Evolutionary conservation across 2,888 invertebrate species (phyloP).

Genomic region (Heteromurus nitidus): DNA sequence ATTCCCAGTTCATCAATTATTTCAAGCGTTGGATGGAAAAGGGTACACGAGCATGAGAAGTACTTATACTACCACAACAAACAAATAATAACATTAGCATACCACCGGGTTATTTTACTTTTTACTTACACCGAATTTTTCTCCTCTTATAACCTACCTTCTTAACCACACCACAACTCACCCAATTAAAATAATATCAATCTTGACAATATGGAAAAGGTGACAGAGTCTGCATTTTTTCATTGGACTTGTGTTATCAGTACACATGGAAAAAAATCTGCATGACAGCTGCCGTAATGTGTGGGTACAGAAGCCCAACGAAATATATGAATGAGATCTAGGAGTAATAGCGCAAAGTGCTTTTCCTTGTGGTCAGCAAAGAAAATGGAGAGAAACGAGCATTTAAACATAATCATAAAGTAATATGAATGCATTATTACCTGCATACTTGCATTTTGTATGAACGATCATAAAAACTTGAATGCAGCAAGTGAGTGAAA

Average conservation of each 20-base stretch:
- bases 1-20: not conserved
- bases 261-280: slow-evolving; percentile 38
- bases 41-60: no score
- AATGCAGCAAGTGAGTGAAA: not conserved
- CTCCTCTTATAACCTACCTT: no score
- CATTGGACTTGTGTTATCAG: slow-evolving; percentile 30
- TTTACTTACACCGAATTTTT: not conserved
- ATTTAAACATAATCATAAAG: not conserved
- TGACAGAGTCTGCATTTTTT: slow-evolving; percentile 45
- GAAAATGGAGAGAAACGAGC: not conserved
- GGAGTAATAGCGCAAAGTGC: no score
- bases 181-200: slow-evolving; percentile 69
- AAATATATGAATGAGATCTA: no score
- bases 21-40: not conserved
- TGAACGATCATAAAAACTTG: not conserved
- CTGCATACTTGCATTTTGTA: slow-evolving; percentile 19
- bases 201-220: slow-evolving; percentile 47
- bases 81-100: not conserved
- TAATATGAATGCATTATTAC: not conserved
- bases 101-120: not conserved
- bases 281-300: slow-evolving; percentile 44
- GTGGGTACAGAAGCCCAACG: slow-evolving; percentile 17
- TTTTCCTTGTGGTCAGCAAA: not conserved
- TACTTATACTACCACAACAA: no score
- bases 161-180: slow-evolving; percentile 23